Evolutionary conservation across 30 jellyfish, hydroid and myxozoan genomes (phyloP).

Genomic region (Hydractinia symbiolongicarpus): DNA sequence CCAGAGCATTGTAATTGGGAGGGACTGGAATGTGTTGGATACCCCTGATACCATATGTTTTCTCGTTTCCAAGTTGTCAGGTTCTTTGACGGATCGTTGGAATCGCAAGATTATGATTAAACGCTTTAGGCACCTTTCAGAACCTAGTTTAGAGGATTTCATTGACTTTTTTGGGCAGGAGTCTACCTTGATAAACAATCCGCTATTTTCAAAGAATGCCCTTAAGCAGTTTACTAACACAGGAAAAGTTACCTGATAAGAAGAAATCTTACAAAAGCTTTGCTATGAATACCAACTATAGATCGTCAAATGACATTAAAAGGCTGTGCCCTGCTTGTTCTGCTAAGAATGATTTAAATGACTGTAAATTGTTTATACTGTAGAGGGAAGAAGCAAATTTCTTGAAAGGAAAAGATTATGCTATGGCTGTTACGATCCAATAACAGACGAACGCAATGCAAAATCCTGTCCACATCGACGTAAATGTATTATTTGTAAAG

Average conservation of each 20-base stretch:
- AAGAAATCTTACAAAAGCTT: not conserved
- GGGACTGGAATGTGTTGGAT: constrained; percentile 2
- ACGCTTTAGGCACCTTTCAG: not conserved
- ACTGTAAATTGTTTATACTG: constrained; percentile 3
- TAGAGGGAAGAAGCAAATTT: constrained; percentile 15
- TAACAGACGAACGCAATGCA: not conserved
- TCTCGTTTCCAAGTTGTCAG: constrained; percentile 25
- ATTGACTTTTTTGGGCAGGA: constrained; percentile 19
- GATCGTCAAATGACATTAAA: too few relatives aligned
- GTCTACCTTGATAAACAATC: constrained; percentile 24
- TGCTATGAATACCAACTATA: too few relatives aligned
- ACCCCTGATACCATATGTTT: constrained; percentile 6
- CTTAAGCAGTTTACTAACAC: not conserved
- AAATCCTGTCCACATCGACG: constrained; percentile 19
- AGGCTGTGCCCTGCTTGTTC: too few relatives aligned
- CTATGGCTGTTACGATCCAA: too few relatives aligned
- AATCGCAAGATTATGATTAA: not conserved
- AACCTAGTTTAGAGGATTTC: not conserved
- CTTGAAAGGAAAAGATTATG: not conserved
- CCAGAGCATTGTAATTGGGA: not conserved
- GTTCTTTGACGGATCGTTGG: constrained; percentile 20
- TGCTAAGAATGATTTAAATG: too few relatives aligned
- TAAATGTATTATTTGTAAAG: constrained; percentile 5
- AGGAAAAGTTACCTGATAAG: not conserved
- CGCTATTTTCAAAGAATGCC: constrained; percentile 19